Evolutionary conservation across 2,797 vertebrate species (phyloP), one percentile per base, ranked within the genome.

Genomic region (Falco naumanni): DNA sequence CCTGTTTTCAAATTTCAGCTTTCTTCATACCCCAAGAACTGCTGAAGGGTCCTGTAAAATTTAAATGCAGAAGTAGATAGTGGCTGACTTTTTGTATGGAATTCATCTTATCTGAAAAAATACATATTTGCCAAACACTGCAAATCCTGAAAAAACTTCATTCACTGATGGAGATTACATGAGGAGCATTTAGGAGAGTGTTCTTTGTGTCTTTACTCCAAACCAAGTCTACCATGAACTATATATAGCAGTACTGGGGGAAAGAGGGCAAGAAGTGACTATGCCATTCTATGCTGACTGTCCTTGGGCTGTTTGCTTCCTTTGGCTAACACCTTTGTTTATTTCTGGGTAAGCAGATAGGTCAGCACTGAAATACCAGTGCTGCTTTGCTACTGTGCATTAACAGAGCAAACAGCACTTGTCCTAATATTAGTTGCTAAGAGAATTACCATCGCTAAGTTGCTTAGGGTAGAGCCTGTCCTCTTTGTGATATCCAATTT

Each of bases 381-480:
- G 59, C 69, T 93, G 81, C 95, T 77, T 79, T 84, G 72, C 90
- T 88, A 18, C 56, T 3, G 1, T 63, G 71, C 33, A 69, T 22
- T 84, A 88, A 90, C 60, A 94, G 33, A 94, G 65, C 92, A 93
- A 85, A 92, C 69, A 86, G 92, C 63, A 71, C 45, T 74, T 16
- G 13, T 50, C 71, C 95, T 76, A 83, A 51, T 56, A 57, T 64
- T 86, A 91, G 87, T 22, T 54, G 57, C 95, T 93, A 93, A 93
- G 83, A 82, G 83, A 96, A 95, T 91, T 91, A 94, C 76, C 85
- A 76, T 56, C 76, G 37, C 24, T 91, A 96, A 96, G 89, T 93
- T 86, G 82, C 92, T 94, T 76, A 90, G 69, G 81, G 91, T 65
- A 78, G 69, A 88, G 72, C 43, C 61, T 72, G 82, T 84, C 82